A percentile compares a stretch with the other conserved stretches of the same genome.
Conservation (phyloP, 2,113 vertebrate species). For the Nematolebias whitei region DNA sequence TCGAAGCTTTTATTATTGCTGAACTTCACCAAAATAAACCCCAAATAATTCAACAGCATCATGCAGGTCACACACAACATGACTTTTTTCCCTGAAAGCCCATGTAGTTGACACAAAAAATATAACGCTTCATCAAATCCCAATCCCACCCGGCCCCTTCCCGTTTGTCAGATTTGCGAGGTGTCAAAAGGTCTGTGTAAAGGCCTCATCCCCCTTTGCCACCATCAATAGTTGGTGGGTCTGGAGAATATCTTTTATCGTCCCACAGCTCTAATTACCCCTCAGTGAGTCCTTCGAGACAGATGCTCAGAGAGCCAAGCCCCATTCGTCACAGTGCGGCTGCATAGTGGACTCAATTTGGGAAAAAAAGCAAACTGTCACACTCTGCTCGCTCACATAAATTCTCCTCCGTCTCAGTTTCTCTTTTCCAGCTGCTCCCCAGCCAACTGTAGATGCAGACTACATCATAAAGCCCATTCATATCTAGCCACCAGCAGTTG, state of each 20-base stretch:
- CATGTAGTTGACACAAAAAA: constrained; percentile 58
- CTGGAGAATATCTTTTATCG: constrained; percentile 63
- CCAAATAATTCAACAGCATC: constrained; percentile 8
- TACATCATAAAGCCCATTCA: constrained; percentile 77
- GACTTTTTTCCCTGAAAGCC: constrained; percentile 39
- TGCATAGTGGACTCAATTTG: constrained; percentile 70
- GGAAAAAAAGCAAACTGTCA: constrained; percentile 72
- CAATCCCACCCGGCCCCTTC: constrained; percentile 11
- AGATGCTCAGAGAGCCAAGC: constrained; percentile 75
- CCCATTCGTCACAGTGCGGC: constrained; percentile 76
- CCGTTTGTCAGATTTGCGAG: constrained; percentile 38
- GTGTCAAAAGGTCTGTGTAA: constrained; percentile 64
- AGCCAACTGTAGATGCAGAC: constrained; percentile 75
- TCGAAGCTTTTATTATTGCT: neutral
- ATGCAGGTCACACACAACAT: constrained; percentile 31
- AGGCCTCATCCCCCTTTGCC: constrained; percentile 52
- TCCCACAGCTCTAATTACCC: constrained; percentile 72
- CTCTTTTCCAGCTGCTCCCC: constrained; percentile 71
- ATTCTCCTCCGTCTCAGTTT: constrained; percentile 71
- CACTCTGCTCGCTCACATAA: constrained; percentile 74
- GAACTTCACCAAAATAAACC: neutral
- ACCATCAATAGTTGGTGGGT: constrained; percentile 52
- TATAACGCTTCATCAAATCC: constrained; percentile 42
- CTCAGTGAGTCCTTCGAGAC: constrained; percentile 70
- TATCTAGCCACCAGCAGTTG: constrained; percentile 76